These are phyloP conservation scores for Cheilinus undulatus DNA, from an alignment of 2,113 vertebrate species.

Conservation along the genomic window DNA sequence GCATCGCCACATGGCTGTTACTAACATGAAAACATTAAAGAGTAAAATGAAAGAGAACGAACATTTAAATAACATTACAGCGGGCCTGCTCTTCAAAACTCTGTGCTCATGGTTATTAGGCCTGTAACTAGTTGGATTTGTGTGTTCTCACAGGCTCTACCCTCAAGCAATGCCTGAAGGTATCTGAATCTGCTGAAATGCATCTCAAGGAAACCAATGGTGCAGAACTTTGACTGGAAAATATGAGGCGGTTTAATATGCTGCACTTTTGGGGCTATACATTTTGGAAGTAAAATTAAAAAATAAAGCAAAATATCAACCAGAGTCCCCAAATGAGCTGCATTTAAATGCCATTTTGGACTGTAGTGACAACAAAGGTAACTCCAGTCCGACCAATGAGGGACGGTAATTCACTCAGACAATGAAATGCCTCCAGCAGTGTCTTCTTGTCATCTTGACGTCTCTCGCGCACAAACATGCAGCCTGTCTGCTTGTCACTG, in stretches of 20 bases:
- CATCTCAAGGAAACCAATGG: slow-evolving; percentile 16
- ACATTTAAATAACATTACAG: not conserved
- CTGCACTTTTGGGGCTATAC: not conserved
- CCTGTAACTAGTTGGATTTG: slow-evolving; percentile 42
- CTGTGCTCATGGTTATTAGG: slow-evolving; percentile 31
- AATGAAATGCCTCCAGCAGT: slow-evolving; percentile 45
- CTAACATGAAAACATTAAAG: not conserved
- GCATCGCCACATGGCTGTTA: not conserved
- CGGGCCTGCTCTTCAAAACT: not conserved
- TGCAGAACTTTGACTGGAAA: slow-evolving; percentile 6
- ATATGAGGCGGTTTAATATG: not conserved
- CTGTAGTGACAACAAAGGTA: slow-evolving; percentile 27
- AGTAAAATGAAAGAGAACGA: not conserved
- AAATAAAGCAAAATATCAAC: not conserved
- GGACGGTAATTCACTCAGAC: slow-evolving; percentile 30
- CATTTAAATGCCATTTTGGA: slow-evolving; percentile 23
- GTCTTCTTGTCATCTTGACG: slow-evolving; percentile 56
- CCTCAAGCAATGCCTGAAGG: slow-evolving; percentile 39
- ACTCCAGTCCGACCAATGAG: slow-evolving; percentile 5
- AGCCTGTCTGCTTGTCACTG: slow-evolving; percentile 56
- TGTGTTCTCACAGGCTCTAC: slow-evolving; percentile 49
- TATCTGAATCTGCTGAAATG: slow-evolving; percentile 35
- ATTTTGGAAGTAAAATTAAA: not conserved
- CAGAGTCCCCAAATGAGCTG: not conserved
- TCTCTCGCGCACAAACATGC: slow-evolving; percentile 50